Base-by-base conservation (phyloP, 1,140 invertebrate species). In the Brachionus plicatilis region DNA sequence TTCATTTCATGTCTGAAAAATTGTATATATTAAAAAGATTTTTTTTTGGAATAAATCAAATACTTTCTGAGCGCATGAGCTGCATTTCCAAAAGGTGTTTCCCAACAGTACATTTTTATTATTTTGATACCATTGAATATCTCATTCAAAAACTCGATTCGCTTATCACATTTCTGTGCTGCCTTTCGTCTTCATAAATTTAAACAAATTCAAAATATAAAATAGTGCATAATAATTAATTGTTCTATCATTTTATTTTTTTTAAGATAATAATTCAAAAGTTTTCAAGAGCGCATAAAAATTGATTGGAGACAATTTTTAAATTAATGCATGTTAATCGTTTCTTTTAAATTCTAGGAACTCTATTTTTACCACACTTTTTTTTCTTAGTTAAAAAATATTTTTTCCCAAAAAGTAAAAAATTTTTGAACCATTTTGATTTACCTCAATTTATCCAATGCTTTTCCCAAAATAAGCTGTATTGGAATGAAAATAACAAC, bases 71-170 rank as follows among this genome's bases (percentile, higher is more conserved):
- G 17, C 6, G 17, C 4, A 17, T n/a, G 8, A 9, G 68, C 82
- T 11, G n/a, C 24, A 37, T 68, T 37, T 29, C 2, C 27, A 56
- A 83, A 83, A 6, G 82, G 82, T 56, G 24, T 60, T 85, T 90
- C 89, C 89, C 89, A 90, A 72, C 89, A 90, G 85, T 90, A 90
- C 94, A 96, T 95, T 91, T 96, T 97, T 80, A 96, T 94, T 27
- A 95, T 93, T 88, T 95, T 93, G 86, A 96, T 95, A 0, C 94
- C 95, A 66, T 92, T 92, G 20, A 97, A 93, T n/a, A 97, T 94
- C 90, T 96, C 95, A 87, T 94, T 95, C 94, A 96, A 96, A 72
- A 95, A 88, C 72, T 93, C 91, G 0, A 96, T 93, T 85, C 95
- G 91, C 86, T 95, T 92, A 87, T 97, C 95, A 45, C 79, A 45